These are phyloP conservation scores for Rhinoraja longicauda DNA, from an alignment of 2,797 vertebrate genomes.

Conservation along the genomic window DNA sequence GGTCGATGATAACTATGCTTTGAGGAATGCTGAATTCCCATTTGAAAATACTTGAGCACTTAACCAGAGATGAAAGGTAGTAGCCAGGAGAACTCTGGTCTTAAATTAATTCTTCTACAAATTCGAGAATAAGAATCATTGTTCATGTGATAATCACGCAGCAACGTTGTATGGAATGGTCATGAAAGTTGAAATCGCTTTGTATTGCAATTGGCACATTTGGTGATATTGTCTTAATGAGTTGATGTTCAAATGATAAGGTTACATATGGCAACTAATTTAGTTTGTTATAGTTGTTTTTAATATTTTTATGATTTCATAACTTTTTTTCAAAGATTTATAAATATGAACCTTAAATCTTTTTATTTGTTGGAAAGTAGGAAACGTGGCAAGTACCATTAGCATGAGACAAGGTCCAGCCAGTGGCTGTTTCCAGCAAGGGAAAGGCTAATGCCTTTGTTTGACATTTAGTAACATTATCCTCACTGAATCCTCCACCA, in stretches of 20 bases:
- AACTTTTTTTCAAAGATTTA: too few relatives aligned
- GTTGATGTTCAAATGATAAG: neutral
- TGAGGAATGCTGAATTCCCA: conserved; percentile 1
- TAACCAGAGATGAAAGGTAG: neutral
- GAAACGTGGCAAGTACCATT: too few relatives aligned
- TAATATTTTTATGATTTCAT: too few relatives aligned
- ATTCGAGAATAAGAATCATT: conserved; percentile 1
- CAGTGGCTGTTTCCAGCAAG: neutral
- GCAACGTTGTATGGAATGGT: neutral
- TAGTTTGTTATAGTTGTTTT: neutral
- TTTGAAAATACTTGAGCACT: neutral
- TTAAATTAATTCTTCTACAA: neutral
- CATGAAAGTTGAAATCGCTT: neutral
- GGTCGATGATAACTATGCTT: neutral
- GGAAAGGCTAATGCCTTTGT: neutral
- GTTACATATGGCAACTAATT: neutral
- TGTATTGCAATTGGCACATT: neutral
- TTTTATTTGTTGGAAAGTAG: too few relatives aligned
- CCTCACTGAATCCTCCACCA: neutral
- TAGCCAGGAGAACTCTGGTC: neutral
- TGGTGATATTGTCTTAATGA: neutral
- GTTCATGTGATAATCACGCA: neutral
- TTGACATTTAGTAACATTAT: neutral
- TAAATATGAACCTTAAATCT: too few relatives aligned
- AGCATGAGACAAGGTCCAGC: neutral